Evolutionary conservation across 2,113 vertebrate species (phyloP), one percentile per base, ranked within the genome.

Genomic region (Sminthopsis crassicaudata): DNA sequence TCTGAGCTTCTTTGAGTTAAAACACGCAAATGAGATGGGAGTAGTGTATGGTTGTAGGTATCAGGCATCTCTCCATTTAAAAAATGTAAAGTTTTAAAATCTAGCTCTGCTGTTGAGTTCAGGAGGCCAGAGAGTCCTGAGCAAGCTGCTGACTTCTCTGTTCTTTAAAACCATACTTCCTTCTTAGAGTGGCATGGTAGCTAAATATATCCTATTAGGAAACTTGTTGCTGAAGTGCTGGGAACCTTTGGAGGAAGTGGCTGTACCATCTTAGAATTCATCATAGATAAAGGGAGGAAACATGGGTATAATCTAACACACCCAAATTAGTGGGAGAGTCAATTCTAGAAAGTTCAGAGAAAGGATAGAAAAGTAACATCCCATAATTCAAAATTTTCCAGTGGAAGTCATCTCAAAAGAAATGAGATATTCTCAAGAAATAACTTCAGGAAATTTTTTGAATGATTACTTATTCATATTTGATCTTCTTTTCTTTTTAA

Each of bases 81-180:
- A 22, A 84, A 22, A 84, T 22, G n/a, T 84, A n/a, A 42, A 84
- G 4, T n/a, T 42, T 42, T 84, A n/a, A 84, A 84, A 42, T 42
- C 19, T 84, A 84, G 67, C n/a, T 42, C n/a, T 84, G 67, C n/a
- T 42, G 36, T 42, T 42, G n/a, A 84, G n/a, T 42, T 84, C 67
- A 84, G 67, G 67, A 11, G 36, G 67, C 36, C 67, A 42, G 16
- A 84, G 67, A 23, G n/a, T 42, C 67, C 67, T 84, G n/a, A 84
- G 19, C 1, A 42, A 84, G 67, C 42, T 84, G 67, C 67, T 84
- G 67, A 84, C 67, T 84, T 84, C 67, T 84, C 67, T 84, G 67
- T 84, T 84, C 67, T 84, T 84, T 84, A 84, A 84, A 84, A 84
- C 67, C 67, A 84, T 84, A 84, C 67, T 84, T 84, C 67, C 67